Evolutionary conservation across 2,113 vertebrate genomes (phyloP), one percentile per base, ranked within the genome.

Genomic region (Odocoileus virginianus): DNA sequence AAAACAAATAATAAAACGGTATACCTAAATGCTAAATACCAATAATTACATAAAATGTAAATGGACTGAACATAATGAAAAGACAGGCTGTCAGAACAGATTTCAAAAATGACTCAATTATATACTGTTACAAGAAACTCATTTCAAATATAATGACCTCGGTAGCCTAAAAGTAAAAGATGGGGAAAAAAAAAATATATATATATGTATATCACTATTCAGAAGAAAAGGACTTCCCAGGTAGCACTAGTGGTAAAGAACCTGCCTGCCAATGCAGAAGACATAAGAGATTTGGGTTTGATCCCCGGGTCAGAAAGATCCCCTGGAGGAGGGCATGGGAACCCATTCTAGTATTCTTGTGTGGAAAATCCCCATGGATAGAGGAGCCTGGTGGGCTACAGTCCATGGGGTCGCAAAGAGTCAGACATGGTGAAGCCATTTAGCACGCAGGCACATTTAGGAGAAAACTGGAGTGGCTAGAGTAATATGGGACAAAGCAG

Each of bases 31-130:
- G 9, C 30, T 50, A 96, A 95, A 57, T 9, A 54, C 17, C 57
- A 96, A 13, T 87, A 47, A 91, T 95, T 85, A 94, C 36, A 82
- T 89, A 90, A 91, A 83, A 50, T 87, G 16, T 78, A 87, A 93
- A 36, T 87, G 50, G 43, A 78, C 8, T 74, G 74, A 95, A 71
- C n/a, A 71, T 58, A 87, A 55, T 45, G 88, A 92, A 94, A 95
- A 79, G 16, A 9, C 17, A n/a, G 40, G 13, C 85, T 58, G 28
- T 43, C 67, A 79, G 57, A 67, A 86, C 52, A 52, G 28, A 60
- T 67, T 92, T 89, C 30, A 81, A 50, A 89, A 81, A 78, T 85
- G 36, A 89, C 50, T 87, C 60, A 87, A 3, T 57, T 82, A 91
- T 67, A 60, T 76, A 60, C 15, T 64, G 25, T 71, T 78, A 54